Percentiles rank a stretch among this genome's conserved stretches.
Evolutionary conservation across 2,113 vertebrate genomes (phyloP).

Genomic region (Australoheros scitulus): DNA sequence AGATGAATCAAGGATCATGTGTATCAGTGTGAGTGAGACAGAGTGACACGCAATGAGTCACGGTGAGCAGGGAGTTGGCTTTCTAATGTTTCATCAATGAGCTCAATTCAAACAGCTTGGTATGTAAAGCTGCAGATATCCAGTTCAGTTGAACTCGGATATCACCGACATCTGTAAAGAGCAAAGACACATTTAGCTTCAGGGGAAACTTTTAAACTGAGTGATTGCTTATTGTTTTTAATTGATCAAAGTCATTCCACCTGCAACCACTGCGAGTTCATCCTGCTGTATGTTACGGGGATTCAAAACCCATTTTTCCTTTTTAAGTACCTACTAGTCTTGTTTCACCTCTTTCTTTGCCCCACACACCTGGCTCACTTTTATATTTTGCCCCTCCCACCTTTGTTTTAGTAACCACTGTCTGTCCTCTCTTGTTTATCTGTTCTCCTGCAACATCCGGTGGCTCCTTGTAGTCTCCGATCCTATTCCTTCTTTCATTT

Average conservation of each 20-base stretch:
- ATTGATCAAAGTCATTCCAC: not conserved
- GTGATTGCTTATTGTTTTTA: rapidly evolving
- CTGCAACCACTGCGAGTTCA: not conserved
- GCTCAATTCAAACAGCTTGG: not conserved
- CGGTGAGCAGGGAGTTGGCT: not conserved
- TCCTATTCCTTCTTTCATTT: not conserved
- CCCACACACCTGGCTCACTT: not conserved
- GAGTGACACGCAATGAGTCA: not conserved
- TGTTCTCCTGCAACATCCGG: not conserved
- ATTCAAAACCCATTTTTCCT: not conserved
- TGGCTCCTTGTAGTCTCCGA: not conserved
- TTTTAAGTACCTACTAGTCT: constrained; percentile 19
- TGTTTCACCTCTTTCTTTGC: not conserved
- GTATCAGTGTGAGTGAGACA: not conserved
- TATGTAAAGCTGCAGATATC: not conserved
- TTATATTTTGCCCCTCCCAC: not conserved
- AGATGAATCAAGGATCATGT: constrained; percentile 48
- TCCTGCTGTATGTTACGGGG: not conserved
- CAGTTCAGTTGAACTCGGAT: not conserved
- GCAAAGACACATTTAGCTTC: not conserved
- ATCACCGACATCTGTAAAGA: not conserved
- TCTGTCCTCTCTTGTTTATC: not conserved
- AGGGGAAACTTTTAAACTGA: not conserved
- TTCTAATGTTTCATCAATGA: not conserved
- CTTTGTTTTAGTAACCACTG: constrained; percentile 25